phyloP scores from a whole-genome alignment of 2,797 vertebrate genomes.

The Mustela erminea region DNA sequence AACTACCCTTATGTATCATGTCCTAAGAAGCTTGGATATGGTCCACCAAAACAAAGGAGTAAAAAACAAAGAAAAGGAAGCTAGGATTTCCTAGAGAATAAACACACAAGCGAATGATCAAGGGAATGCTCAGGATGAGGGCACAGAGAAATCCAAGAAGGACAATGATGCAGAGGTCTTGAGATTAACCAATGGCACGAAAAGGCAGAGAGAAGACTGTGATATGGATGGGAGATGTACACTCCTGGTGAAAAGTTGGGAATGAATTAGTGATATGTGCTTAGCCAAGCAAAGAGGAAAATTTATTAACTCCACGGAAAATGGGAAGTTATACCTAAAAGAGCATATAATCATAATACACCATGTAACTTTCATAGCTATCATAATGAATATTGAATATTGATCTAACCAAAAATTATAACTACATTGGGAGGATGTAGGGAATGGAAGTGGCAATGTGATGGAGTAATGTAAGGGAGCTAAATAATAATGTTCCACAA shows the following conservation, averaged over 20 bases:
- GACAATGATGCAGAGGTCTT: background rate
- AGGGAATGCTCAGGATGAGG: background rate
- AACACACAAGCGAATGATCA: background rate
- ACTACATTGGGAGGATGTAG: background rate
- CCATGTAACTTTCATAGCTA: background rate
- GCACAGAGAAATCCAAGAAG: background rate
- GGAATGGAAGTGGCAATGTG: background rate
- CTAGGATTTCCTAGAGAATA: background rate
- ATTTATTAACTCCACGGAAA: background rate
- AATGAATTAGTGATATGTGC: background rate
- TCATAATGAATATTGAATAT: constrained; percentile 14
- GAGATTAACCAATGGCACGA: background rate
- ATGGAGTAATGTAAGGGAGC: background rate
- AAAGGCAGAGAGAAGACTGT: background rate
- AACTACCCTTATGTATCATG: background rate
- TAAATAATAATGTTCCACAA: background rate
- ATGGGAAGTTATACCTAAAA: background rate
- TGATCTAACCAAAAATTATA: background rate
- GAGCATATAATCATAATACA: background rate
- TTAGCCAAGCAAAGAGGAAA: background rate
- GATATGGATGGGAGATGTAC: background rate
- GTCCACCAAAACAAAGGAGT: background rate
- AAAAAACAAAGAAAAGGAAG: background rate
- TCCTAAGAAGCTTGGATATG: background rate
- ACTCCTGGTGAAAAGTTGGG: background rate